A percentile compares a stretch with the other conserved stretches of the same genome.
Evolutionary conservation across 2,888 invertebrate genomes (phyloP).

Genomic region (Mesorhabditis spiculigera): DNA sequence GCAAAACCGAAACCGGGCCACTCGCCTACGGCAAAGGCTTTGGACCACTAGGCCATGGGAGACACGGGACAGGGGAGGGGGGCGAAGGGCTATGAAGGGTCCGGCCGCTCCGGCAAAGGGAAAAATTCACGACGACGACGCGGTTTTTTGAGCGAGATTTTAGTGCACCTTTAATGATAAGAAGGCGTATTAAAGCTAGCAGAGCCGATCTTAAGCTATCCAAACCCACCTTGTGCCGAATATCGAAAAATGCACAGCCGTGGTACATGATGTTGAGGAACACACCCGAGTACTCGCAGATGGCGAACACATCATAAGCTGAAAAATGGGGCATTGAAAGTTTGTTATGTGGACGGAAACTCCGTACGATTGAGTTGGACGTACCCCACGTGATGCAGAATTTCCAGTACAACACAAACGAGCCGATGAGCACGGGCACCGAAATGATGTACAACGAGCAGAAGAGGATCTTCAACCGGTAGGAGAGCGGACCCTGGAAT

Average conservation of each 20-base stretch:
- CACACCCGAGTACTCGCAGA: slow-evolving; percentile 54
- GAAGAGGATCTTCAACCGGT: slow-evolving; percentile 52
- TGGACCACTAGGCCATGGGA: too few species aligned
- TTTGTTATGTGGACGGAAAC: too few species aligned
- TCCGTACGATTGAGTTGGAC: slow-evolving; percentile 7
- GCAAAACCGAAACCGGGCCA: too few species aligned
- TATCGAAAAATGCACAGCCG: slow-evolving; percentile 57
- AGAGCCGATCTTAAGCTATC: too few species aligned
- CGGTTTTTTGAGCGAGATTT: too few species aligned
- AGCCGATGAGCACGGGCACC: slow-evolving; percentile 50
- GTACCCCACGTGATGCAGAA: slow-evolving; percentile 56
- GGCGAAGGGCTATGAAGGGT: too few species aligned
- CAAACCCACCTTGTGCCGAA: slow-evolving; percentile 48
- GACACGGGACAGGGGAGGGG: too few species aligned
- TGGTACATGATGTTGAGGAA: slow-evolving; percentile 56
- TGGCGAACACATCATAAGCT: slow-evolving; percentile 57
- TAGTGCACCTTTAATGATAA: too few species aligned
- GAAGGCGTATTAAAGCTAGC: too few species aligned
- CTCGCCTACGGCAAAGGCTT: too few species aligned
- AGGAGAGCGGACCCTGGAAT: slow-evolving; percentile 51
- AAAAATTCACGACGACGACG: too few species aligned
- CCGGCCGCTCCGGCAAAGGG: too few species aligned
- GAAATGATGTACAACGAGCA: slow-evolving; percentile 49
- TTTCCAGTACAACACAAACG: slow-evolving; percentile 56
- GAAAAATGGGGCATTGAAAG: slow-evolving; percentile 18